Evolutionary conservation across 2,888 invertebrate species (phyloP).

Genomic region (Chelonus formosanus): DNA sequence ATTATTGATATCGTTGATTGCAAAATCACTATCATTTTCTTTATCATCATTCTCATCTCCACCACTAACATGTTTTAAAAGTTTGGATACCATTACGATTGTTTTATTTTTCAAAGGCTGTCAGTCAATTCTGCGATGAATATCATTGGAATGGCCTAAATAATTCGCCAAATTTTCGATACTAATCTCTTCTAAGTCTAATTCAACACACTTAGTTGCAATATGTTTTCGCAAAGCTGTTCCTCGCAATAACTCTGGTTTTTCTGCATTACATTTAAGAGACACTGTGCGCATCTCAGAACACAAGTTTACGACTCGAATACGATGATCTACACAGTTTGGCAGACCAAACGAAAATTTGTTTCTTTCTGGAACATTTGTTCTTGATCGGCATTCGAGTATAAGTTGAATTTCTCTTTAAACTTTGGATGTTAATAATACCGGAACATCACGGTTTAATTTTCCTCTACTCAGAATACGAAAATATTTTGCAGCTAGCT

Average conservation of each 20-base stretch:
- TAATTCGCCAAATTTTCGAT: conserved; percentile 19
- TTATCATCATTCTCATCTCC: not conserved
- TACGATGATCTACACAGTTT: not conserved
- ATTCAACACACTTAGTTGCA: conserved; percentile 31
- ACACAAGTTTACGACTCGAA: conserved; percentile 41
- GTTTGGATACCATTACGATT: conserved; percentile 38
- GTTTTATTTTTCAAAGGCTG: conserved; percentile 39
- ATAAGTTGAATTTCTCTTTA: conserved; percentile 4
- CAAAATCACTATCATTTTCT: not conserved
- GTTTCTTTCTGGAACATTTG: conserved; percentile 28
- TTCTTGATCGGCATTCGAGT: conserved; percentile 13
- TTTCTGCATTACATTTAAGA: conserved; percentile 39
- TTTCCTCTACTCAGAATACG: conserved; percentile 34
- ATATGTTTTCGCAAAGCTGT: conserved; percentile 34
- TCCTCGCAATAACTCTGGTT: conserved; percentile 38
- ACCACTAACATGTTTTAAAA: conserved; percentile 30
- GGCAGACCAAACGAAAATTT: conserved; percentile 33
- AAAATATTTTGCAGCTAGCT: conserved; percentile 35
- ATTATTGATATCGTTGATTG: not conserved
- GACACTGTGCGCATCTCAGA: conserved; percentile 41
- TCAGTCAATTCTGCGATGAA: conserved; percentile 35
- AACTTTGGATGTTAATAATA: conserved; percentile 11
- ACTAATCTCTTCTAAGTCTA: conserved; percentile 20
- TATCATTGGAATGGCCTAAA: conserved; percentile 29
- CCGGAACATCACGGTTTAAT: conserved; percentile 31